Conservation (phyloP, 1,140 invertebrate genomes). For the Limonius californicus region DNA sequence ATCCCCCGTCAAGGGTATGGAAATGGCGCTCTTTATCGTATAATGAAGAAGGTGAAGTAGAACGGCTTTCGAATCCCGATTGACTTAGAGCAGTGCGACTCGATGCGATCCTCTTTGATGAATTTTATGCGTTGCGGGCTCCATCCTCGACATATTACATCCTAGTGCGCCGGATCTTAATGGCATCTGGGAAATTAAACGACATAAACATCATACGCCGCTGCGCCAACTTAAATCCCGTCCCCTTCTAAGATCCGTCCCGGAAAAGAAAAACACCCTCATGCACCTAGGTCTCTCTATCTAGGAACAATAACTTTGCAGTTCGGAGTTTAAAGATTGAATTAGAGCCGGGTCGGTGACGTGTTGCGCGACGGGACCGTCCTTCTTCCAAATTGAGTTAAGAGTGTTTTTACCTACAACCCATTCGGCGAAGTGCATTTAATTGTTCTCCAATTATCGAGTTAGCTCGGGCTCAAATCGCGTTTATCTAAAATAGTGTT, state of each 20-base stretch:
- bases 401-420: background rate
- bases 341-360: background rate
- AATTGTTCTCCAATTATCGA: conserved; percentile 21
- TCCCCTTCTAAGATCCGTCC: no score
- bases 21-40: conserved; percentile 29
- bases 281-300: no score
- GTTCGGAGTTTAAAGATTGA: background rate
- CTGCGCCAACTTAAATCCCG: background rate
- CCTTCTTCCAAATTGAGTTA: conserved; percentile 3
- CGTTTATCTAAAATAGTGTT: conserved; percentile 29
- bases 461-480: conserved; percentile 7
- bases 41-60: conserved; percentile 32
- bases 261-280: background rate
- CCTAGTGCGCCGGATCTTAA: conserved; percentile 40
- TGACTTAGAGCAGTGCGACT: conserved; percentile 14
- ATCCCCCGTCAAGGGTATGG: conserved; percentile 26
- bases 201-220: conserved; percentile 43
- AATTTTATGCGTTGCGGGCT: conserved; percentile 41
- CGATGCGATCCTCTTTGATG: conserved; percentile 39
- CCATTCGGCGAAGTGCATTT: conserved; percentile 19
- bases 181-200: conserved; percentile 45
- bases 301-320: background rate
- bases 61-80: conserved; percentile 14
- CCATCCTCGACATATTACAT: conserved; percentile 43
- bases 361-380: background rate